Percentiles rank a stretch among this genome's conserved stretches.
Evolutionary conservation across 2,113 vertebrate genomes (phyloP).

Genomic region (Pteropus alecto): DNA sequence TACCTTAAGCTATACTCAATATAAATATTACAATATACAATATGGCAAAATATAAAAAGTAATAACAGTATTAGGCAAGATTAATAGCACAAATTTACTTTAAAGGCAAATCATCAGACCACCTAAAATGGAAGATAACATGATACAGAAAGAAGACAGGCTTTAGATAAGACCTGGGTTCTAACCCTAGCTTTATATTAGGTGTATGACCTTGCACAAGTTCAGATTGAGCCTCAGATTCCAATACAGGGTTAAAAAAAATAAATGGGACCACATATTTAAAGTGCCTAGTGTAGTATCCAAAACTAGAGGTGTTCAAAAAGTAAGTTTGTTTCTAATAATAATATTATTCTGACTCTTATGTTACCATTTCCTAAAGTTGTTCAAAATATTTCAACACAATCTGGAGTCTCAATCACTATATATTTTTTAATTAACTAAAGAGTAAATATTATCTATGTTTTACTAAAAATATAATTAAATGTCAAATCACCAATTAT

Average conservation of each 20-base stretch:
- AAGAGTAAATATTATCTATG: background rate
- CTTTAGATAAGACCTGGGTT: background rate
- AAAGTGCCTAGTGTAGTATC: background rate
- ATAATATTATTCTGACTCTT: background rate
- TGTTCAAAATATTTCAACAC: background rate
- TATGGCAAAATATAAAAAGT: conserved; percentile 14
- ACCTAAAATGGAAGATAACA: background rate
- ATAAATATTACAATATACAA: background rate
- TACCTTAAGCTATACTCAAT: conserved; percentile 16
- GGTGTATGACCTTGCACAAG: background rate
- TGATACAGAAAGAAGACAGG: background rate
- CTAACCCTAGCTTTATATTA: background rate
- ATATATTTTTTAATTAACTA: background rate
- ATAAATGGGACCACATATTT: background rate
- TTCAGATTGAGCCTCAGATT: background rate
- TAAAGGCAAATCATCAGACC: conserved; percentile 23
- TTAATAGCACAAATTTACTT: conserved; percentile 10
- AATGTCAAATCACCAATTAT: background rate
- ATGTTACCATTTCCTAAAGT: background rate
- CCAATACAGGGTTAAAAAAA: background rate
- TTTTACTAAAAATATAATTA: conserved; percentile 5
- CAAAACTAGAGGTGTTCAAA: background rate
- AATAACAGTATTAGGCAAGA: background rate
- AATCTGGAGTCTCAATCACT: background rate
- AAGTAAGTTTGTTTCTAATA: background rate